Conservation (phyloP, 2,797 vertebrate genomes). For the Coccyzus lansbergi region DNA sequence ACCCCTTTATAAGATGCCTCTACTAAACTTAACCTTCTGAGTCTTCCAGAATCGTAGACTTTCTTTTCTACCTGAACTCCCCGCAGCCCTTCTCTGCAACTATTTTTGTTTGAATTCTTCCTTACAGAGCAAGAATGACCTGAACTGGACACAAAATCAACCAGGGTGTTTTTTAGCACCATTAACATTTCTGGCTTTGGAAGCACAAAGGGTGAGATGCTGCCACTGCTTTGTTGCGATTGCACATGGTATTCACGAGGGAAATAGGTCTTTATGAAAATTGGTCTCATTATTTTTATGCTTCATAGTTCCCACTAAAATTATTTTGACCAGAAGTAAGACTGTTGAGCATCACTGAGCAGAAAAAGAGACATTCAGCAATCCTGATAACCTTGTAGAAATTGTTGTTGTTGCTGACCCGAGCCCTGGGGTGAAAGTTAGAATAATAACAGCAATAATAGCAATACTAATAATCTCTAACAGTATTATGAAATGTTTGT, state of each 20-base stretch:
- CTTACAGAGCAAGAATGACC: not conserved
- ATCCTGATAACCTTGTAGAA: not conserved
- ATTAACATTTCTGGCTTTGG: not conserved
- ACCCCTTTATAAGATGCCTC: not conserved
- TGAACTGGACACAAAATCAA: not conserved
- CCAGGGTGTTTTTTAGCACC: not conserved
- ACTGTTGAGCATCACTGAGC: not conserved
- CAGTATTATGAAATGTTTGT: not conserved
- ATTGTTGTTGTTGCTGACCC: not conserved
- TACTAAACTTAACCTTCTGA: not conserved
- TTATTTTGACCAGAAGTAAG: slow-evolving; percentile 1
- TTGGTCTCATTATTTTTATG: not conserved
- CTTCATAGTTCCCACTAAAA: not conserved
- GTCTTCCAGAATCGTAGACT: not conserved
- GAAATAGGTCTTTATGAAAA: not conserved
- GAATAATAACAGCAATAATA: not conserved
- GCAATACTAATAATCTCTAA: not conserved
- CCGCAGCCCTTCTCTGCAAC: not conserved
- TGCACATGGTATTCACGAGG: not conserved
- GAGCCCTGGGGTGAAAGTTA: not conserved
- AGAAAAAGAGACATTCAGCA: not conserved
- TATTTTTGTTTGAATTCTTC: not conserved
- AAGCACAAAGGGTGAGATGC: not conserved
- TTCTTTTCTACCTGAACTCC: not conserved
- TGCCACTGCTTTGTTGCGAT: not conserved